Evolutionary conservation across 2,888 invertebrate genomes (phyloP), one percentile per base, ranked within the genome.

Genomic region (Steinernema hermaphroditum): DNA sequence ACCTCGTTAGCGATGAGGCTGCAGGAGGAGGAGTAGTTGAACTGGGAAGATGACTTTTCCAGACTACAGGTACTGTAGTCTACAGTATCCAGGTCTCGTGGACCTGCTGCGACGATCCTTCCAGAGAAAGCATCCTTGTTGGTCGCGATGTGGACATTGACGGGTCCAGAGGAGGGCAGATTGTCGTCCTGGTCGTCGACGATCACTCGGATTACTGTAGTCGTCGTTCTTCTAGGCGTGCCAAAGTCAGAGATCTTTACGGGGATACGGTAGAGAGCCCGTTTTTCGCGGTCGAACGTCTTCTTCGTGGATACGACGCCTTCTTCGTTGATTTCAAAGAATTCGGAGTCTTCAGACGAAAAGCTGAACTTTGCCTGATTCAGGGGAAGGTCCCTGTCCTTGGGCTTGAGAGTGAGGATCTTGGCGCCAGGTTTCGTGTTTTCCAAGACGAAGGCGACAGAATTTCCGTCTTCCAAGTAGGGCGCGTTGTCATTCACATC

Each of bases 101-200:
- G 62, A 4, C 62, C 62, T 2, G 62, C 62, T 8, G 16, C 6
- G 16, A 34, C 9, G 62, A 62, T 32, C 16, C 4, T 29, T 14
- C 62, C 62, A 32, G 32, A 8, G 32, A 29, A 62, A 1, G n/a
- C 32, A 32, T 62, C 62, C 27, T 29, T 12, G 14, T 27, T 32
- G 12, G 62, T 62, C 16, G 62, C 62, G 29, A 62, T 62, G 32
- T 62, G 29, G 29, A 62, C 19, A 2, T 62, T 34, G 1, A 62
- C 12, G n/a, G 62, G 62, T 34, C 62, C 62, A n/a, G 62, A 2
- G n/a, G 34, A 29, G 4, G 62, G 62, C 6, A 62, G 32, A 32
- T 62, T 62, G 32, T 62, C 62, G 62, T 62, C 62, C 32, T 62
- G 62, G 34, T 62, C 62, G 32, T 62, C 62, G 29, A 62, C 32